Evolutionary conservation across 2,888 invertebrate genomes (phyloP).

Genomic region (Lithodes maja): DNA sequence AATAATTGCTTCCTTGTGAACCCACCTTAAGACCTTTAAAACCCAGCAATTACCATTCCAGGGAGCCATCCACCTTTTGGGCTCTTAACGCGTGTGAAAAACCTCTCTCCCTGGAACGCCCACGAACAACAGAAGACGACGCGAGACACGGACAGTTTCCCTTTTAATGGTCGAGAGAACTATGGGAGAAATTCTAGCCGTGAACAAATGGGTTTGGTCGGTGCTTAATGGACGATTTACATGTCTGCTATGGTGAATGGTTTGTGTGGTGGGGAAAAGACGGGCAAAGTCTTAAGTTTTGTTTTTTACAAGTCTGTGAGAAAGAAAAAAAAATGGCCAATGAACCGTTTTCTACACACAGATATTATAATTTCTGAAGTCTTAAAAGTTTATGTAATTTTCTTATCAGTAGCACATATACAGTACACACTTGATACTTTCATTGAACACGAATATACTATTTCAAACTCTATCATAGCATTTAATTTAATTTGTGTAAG

Average conservation of each 20-base stretch:
- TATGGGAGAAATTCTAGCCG: background rate
- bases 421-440: too few species aligned
- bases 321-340: too few species aligned
- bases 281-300: background rate
- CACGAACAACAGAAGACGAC: slow-evolving; percentile 19
- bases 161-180: slow-evolving; percentile 3
- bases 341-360: too few species aligned
- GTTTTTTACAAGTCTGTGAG: too few species aligned
- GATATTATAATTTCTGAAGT: too few species aligned
- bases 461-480: too few species aligned
- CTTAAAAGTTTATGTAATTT: too few species aligned
- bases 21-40: slow-evolving; percentile 20
- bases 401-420: too few species aligned
- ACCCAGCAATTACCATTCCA: slow-evolving; percentile 40
- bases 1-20: background rate
- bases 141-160: background rate
- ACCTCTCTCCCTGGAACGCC: background rate
- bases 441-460: too few species aligned
- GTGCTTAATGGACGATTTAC: slow-evolving; percentile 31
- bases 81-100: slow-evolving; percentile 31
- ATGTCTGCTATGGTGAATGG: slow-evolving; percentile 7
- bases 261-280: background rate
- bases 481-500: too few species aligned
- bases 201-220: slow-evolving; percentile 7
- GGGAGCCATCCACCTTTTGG: background rate